Conservation (phyloP, 2,797 vertebrate genomes). For the Sebastes oblongus region DNA sequence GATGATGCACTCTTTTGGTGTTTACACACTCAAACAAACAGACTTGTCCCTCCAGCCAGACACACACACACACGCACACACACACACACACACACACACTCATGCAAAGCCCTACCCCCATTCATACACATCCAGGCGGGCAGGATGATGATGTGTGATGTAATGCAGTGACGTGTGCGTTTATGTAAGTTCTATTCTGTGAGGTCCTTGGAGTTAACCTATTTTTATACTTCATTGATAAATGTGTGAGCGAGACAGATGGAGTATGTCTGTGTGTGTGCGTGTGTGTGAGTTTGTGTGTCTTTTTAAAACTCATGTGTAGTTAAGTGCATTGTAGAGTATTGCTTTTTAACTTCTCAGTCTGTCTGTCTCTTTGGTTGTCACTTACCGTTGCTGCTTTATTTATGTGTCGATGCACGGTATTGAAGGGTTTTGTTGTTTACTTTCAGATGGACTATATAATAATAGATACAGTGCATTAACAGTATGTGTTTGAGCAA, state of each 20-base stretch:
- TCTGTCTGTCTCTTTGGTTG: neutral
- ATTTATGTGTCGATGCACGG: neutral
- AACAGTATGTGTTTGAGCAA: neutral
- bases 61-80: neutral
- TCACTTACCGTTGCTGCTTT: slow-evolving; percentile 6
- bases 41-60: slow-evolving; percentile 44
- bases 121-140: slow-evolving; percentile 44
- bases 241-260: slow-evolving; percentile 39
- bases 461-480: neutral
- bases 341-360: slow-evolving; percentile 9
- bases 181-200: slow-evolving; percentile 72
- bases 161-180: slow-evolving; percentile 70
- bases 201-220: slow-evolving; percentile 62
- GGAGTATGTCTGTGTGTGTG: neutral
- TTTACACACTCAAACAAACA: slow-evolving; percentile 48
- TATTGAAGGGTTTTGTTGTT: neutral
- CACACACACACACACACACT: neutral
- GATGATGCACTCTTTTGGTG: slow-evolving; percentile 37
- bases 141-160: slow-evolving; percentile 67
- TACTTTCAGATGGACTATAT: neutral
- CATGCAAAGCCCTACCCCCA: slow-evolving; percentile 50
- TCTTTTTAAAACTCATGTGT: neutral
- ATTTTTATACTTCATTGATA: slow-evolving; percentile 70
- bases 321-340: slow-evolving; percentile 3
- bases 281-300: neutral